Evolutionary conservation across 1,140 invertebrate species (phyloP).

Genomic region (Bombus breviceps): DNA sequence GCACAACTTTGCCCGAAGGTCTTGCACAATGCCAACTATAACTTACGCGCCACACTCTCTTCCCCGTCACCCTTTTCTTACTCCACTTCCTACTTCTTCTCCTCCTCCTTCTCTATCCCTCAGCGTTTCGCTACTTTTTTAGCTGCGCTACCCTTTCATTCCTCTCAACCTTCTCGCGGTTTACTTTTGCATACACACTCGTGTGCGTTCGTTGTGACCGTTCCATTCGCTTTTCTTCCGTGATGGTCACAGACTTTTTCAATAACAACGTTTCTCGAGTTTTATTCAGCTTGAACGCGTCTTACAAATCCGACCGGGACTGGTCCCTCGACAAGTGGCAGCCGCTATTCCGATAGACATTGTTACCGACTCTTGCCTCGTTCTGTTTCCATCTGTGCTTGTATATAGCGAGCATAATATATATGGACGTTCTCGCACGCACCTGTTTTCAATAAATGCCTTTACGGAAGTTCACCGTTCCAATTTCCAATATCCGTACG

Average conservation of each 20-base stretch:
- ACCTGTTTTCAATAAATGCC: neutral
- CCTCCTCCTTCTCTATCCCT: neutral
- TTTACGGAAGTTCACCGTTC: neutral
- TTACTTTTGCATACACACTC: slow-evolving; percentile 14
- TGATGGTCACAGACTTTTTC: neutral
- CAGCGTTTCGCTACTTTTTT: too few relatives aligned
- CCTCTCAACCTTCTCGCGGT: slow-evolving; percentile 30
- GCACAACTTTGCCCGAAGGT: slow-evolving; percentile 63
- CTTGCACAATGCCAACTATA: slow-evolving; percentile 70
- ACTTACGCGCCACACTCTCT: slow-evolving; percentile 59
- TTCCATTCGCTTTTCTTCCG: neutral
- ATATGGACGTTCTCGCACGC: neutral
- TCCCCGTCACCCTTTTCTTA: neutral
- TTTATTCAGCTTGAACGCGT: neutral
- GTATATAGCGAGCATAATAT: neutral
- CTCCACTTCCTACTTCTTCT: neutral
- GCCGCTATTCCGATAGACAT: neutral
- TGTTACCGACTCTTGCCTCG: neutral
- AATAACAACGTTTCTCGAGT: neutral
- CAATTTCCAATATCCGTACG: neutral
- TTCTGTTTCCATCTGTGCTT: neutral
- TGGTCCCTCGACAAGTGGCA: neutral
- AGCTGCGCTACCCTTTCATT: slow-evolving; percentile 34
- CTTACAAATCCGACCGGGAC: neutral
- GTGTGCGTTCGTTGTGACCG: neutral